Percentiles rank a stretch among this genome's conserved stretches.
Conservation (phyloP, 2,888 invertebrate genomes). For the Euphydryas editha region DNA sequence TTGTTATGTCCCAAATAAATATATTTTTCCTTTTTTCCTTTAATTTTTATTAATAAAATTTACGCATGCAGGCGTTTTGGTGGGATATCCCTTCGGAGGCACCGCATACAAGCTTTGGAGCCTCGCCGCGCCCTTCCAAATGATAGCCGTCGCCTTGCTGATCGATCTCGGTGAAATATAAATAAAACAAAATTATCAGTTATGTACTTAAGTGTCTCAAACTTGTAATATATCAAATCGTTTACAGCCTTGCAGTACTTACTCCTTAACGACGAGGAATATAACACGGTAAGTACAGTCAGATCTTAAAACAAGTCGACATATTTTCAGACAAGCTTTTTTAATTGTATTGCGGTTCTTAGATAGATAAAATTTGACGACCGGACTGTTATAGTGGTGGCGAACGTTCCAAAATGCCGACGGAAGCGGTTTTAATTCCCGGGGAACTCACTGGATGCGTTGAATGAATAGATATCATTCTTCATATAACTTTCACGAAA, state of each 20-base stretch:
- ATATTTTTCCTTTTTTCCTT: too few relatives aligned
- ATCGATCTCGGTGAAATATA: conserved; percentile 58
- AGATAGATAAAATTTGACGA: too few relatives aligned
- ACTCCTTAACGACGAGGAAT: conserved; percentile 57
- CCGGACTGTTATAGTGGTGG: too few relatives aligned
- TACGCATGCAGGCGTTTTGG: conserved; percentile 76
- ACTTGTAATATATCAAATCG: conserved; percentile 2
- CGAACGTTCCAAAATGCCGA: too few relatives aligned
- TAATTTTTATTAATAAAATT: too few relatives aligned
- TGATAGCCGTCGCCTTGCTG: conserved; percentile 59
- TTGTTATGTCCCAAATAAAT: too few relatives aligned
- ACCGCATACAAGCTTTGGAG: conserved; percentile 64
- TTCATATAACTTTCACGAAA: too few relatives aligned
- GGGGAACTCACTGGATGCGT: too few relatives aligned
- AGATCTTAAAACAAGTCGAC: not conserved
- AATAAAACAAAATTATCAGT: not conserved
- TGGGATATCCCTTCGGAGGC: conserved; percentile 76
- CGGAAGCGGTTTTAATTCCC: too few relatives aligned
- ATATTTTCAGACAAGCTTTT: too few relatives aligned
- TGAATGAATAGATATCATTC: too few relatives aligned
- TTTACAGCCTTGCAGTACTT: conserved; percentile 57
- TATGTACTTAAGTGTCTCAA: not conserved
- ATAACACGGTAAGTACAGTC: conserved; percentile 56
- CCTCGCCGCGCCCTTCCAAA: conserved; percentile 65
- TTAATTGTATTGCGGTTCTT: too few relatives aligned